Evolutionary conservation across 2,797 vertebrate species (phyloP), one percentile per base, ranked within the genome.

Genomic region (Prionace glauca): DNA sequence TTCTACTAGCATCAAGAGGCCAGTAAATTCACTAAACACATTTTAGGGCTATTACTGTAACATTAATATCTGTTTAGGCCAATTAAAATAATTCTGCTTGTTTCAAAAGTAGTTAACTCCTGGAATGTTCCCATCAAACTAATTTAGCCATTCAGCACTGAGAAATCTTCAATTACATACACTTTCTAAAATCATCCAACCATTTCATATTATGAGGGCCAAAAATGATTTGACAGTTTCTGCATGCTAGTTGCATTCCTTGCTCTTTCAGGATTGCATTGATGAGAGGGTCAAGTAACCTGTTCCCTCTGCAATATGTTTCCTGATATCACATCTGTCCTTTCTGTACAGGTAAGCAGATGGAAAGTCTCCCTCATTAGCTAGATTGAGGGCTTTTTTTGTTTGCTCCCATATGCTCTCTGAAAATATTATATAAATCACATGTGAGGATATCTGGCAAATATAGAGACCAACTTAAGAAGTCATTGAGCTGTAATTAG

Each of bases 361-460:
- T 92, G 90, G 62, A 92, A 69, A 24, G 90, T 36, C 62, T 92
- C 22, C 20, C 69, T 92, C 90, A 69, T 69, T 92, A 92, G 65
- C 10, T 69, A 20, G 90, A 92, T 69, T 69, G 90, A 92, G 65
- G n/a, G n/a, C 32, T 10, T 24, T 20, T 69, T 92, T 69, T 24
- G 20, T 92, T 62, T 36, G 90, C 62, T 69, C 65, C 62, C 90
- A 92, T 92, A 92, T 92, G 90, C n/a, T 92, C n/a, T 26, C 65
- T 92, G 90, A 69, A 92, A 92, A 41, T 7, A 92, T 92, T 41
- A 92, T 62, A 69, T 92, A 92, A 92, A 69, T 92, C 18, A 41
- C 0, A 9, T 20, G 36, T 67, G n/a, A 92, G 90, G 62, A 41
- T 92, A 92, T 92, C 69, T 92, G 90, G 65, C 62, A 92, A 69